Evolutionary conservation across 1,140 invertebrate species (phyloP).

Genomic region (Prorops nasuta): DNA sequence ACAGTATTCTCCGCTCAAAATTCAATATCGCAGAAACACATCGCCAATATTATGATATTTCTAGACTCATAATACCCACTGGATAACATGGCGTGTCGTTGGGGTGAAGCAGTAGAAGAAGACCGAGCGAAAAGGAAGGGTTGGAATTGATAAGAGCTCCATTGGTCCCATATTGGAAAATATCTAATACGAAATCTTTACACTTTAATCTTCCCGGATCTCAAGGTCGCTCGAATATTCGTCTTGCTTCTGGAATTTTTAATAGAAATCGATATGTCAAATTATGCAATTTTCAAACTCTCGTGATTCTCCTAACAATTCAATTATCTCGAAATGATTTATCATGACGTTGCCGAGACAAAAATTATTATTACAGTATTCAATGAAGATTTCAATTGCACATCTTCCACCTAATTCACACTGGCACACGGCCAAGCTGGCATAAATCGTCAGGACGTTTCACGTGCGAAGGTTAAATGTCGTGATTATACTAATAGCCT

Average conservation of each 20-base stretch:
- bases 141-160: not conserved
- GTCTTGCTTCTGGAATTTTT: not conserved
- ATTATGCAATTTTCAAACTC: not conserved
- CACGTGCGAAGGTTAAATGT: too few species aligned
- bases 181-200: not conserved
- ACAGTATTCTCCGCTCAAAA: not conserved
- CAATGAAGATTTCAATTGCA: too few species aligned
- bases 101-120: not conserved
- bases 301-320: too few species aligned
- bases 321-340: too few species aligned
- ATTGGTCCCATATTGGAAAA: not conserved
- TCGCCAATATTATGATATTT: not conserved
- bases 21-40: not conserved
- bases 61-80: not conserved
- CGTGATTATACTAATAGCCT: too few species aligned
- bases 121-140: not conserved
- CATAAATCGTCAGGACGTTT: too few species aligned
- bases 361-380: too few species aligned
- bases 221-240: not conserved
- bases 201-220: not conserved
- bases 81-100: not conserved
- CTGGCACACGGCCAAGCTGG: too few species aligned
- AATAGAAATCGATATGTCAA: not conserved
- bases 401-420: too few species aligned
- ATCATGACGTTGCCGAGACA: too few species aligned